A percentile compares a stretch with the other conserved stretches of the same genome.
phyloP scores from a whole-genome alignment of 2,888 invertebrate species.

The Leptinotarsa tumamoca region DNA sequence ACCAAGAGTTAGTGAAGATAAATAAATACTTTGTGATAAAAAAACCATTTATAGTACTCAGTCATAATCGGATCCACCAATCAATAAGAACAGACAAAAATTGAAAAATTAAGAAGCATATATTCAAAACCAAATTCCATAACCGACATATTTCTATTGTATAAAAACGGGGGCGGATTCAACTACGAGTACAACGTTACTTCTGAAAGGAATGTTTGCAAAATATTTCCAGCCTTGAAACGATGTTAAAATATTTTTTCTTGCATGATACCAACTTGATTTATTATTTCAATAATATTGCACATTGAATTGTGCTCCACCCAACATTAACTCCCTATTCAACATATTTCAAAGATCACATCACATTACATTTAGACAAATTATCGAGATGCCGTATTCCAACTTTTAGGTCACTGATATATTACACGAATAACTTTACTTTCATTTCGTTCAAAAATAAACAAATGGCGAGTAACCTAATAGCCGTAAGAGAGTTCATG shows the following conservation, averaged over 20 bases:
- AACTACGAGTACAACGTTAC: neutral
- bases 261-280: conserved; percentile 24
- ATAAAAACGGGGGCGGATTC: neutral
- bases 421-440: conserved; percentile 14
- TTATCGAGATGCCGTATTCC: conserved; percentile 12
- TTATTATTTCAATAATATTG: conserved; percentile 35
- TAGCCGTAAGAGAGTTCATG: conserved; percentile 11
- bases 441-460: conserved; percentile 17
- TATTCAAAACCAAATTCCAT: neutral
- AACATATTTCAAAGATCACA: conserved; percentile 29
- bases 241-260: conserved; percentile 24
- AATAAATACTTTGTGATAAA: no score
- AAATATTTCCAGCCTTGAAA: conserved; percentile 4
- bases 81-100: no score
- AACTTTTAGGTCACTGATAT: conserved; percentile 15
- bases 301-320: conserved; percentile 35
- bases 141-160: neutral
- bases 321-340: conserved; percentile 33
- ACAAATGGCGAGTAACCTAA: neutral
- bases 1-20: no score
- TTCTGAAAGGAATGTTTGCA: conserved; percentile 1
- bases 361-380: conserved; percentile 15
- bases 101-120: no score
- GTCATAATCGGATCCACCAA: no score
- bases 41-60: no score